Conservation (phyloP, 92 coral and sea anemone genomes). For the Nematostella vectensis region DNA sequence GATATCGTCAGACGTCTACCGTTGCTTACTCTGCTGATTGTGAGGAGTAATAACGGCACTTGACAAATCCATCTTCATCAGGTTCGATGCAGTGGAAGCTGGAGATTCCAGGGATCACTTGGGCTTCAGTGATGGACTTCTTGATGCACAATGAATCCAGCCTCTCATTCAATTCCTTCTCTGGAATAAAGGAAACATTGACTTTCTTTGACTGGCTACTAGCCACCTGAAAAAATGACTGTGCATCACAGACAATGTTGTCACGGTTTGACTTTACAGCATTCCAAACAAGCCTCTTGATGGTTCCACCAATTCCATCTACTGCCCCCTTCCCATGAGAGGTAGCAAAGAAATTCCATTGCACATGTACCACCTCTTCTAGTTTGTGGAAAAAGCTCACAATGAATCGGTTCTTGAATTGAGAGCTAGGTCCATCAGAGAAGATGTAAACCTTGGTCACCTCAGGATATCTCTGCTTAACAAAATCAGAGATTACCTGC, state of each 20-base stretch:
- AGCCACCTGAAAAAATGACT: slow-evolving; percentile 43
- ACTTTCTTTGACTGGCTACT: slow-evolving; percentile 34
- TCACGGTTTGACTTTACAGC: slow-evolving; percentile 35
- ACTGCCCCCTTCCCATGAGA: slow-evolving; percentile 59
- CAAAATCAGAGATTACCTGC: slow-evolving; percentile 5
- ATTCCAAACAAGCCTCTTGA: slow-evolving; percentile 38
- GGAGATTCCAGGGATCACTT: slow-evolving; percentile 38
- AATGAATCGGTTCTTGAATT: slow-evolving; percentile 45
- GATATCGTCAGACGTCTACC: slow-evolving; percentile 3
- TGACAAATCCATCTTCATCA: slow-evolving; percentile 29
- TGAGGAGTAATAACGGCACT: slow-evolving; percentile 31
- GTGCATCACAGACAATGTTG: slow-evolving; percentile 27
- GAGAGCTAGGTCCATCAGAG: slow-evolving; percentile 60
- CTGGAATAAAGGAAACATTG: slow-evolving; percentile 22
- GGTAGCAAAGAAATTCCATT: slow-evolving; percentile 53
- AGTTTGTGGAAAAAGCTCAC: slow-evolving; percentile 35
- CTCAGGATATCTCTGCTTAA: slow-evolving; percentile 24
- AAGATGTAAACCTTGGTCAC: slow-evolving; percentile 21
- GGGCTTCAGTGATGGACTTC: slow-evolving; percentile 35
- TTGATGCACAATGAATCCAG: slow-evolving; percentile 30
- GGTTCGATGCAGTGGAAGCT: slow-evolving; percentile 50
- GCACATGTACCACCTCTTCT: slow-evolving; percentile 14
- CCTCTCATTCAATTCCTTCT: slow-evolving; percentile 21
- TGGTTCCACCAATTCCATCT: slow-evolving; percentile 56
- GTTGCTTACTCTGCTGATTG: slow-evolving; percentile 19